Evolutionary conservation across 2,797 vertebrate species (phyloP).

Genomic region (Vespertilio murinus): DNA sequence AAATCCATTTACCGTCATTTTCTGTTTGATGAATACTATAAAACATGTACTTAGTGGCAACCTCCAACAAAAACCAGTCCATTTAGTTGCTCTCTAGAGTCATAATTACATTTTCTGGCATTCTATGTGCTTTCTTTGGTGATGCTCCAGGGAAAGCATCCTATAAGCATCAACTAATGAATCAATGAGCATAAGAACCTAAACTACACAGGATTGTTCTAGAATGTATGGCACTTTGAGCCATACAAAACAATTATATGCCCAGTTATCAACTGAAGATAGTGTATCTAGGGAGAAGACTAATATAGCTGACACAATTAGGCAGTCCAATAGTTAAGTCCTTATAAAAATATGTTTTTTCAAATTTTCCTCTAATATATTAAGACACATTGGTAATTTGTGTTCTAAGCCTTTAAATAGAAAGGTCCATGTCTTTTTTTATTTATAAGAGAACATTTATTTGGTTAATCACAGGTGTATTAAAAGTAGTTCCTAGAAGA

Average conservation of each 20-base stretch:
- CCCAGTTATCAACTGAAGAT: not conserved
- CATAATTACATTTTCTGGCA: not conserved
- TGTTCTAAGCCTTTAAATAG: not conserved
- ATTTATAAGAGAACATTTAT: too few species aligned
- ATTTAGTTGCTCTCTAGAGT: not conserved
- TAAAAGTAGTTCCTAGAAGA: too few species aligned
- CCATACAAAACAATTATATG: not conserved
- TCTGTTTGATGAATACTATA: not conserved
- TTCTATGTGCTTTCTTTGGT: not conserved
- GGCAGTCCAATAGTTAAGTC: not conserved
- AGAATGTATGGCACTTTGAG: not conserved
- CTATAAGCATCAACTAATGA: not conserved
- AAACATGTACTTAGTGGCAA: not conserved
- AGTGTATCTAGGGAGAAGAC: not conserved
- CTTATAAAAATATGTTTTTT: constrained; percentile 36
- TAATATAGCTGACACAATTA: not conserved
- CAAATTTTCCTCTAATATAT: not conserved
- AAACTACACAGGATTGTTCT: not conserved
- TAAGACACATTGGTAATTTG: constrained; percentile 10
- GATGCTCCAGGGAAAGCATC: not conserved
- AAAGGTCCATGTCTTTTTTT: not conserved
- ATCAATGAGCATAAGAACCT: not conserved
- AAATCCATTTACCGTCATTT: constrained; percentile 39
- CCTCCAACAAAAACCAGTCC: constrained; percentile 20
- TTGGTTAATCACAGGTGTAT: too few species aligned